Percentiles rank a stretch among this genome's conserved stretches.
Conservation (phyloP, 2,113 vertebrate genomes). For the Marmota monax region DNA sequence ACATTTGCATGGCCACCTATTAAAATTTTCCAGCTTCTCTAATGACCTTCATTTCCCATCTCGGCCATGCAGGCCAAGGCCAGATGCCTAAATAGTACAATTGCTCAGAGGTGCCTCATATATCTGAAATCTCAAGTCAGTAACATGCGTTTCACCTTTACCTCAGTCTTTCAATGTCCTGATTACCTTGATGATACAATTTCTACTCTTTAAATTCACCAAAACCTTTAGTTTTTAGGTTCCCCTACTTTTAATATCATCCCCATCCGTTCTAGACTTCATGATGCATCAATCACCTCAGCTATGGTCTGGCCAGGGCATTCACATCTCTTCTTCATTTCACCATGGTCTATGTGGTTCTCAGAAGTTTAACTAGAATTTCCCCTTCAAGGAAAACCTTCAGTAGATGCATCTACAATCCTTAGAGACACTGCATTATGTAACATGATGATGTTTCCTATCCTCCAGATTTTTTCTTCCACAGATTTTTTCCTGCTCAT, state of each 20-base stretch:
- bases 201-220: not conserved
- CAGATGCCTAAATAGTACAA: not conserved
- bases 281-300: not conserved
- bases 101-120: not conserved
- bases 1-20: not conserved
- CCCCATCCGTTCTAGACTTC: not conserved
- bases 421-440: not conserved
- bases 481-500: not conserved
- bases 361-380: not conserved
- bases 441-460: not conserved
- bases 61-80: not conserved
- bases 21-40: constrained; percentile 12
- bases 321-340: not conserved
- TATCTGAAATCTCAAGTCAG: not conserved
- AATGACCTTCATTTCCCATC: not conserved
- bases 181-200: not conserved
- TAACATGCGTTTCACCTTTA: not conserved
- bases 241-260: not conserved
- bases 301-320: not conserved
- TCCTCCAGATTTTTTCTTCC: not conserved
- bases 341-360: not conserved
- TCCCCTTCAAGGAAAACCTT: not conserved
- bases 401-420: not conserved
- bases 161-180: not conserved
- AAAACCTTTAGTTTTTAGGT: not conserved